Evolutionary conservation across 2,888 invertebrate species (phyloP), one percentile per base, ranked within the genome.

Genomic region (Danaus chrysippus): DNA sequence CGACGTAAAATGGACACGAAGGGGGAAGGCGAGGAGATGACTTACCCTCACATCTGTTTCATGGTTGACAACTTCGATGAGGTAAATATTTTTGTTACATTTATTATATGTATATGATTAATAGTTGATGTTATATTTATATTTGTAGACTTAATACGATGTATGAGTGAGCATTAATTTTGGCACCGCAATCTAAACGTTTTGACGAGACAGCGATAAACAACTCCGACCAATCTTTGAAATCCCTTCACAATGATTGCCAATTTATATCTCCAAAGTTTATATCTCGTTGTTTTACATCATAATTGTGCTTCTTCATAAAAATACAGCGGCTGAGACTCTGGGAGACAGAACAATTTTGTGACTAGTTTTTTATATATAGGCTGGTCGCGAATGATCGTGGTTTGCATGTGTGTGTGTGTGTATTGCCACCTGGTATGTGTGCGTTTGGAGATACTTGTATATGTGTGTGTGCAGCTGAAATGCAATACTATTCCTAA

Each of bases 11-110:
- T 99, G 98, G 98, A 98, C 86, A 96, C 97, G 11, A 99, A 99
- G 87, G 99, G 99, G 52, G 99, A 99, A 77, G 95, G 96, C 60
- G 99, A 99, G 86, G 98, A 99, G 91, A 99, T 99, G 86, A 98
- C 99, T 52, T 99, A 99, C 91, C 99, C 99, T 1, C 97, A 98
- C 91, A 97, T 99, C 76, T 99, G 98, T 91, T 99, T 99, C 91
- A 98, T 98, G 95, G 98, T 99, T 65, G 99, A 99, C 90, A 98
- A 99, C 91, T 99, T 99, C 86, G 99, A 99, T 85, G 98, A 99
- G 94, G 98, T 96, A 76, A 54, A 15, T 13, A 42, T 10, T 23
- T 54, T 10, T 49, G 12, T 54, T 3, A 46, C 1, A 19, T 23
- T 54, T 41, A 41, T 42, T 42, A 41, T 41, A 13, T 43, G 11